These are phyloP conservation scores for Aricia artaxerxes DNA, from an alignment of 2,888 invertebrate genomes.

Conservation along the genomic window DNA sequence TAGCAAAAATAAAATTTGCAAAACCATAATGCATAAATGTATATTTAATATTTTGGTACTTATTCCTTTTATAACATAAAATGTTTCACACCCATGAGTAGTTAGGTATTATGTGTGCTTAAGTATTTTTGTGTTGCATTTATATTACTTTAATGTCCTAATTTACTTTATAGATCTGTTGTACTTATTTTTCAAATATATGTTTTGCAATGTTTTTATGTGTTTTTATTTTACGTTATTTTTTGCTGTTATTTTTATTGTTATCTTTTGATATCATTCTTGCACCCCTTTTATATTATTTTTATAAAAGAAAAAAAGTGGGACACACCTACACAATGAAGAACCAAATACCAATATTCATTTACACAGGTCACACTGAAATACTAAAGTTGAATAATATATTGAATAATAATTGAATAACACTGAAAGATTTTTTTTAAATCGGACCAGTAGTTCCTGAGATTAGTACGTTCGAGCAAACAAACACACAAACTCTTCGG, in stretches of 20 bases:
- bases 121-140: not conserved
- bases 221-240: not conserved
- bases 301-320: no score
- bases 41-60: not conserved
- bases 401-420: no score
- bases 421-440: no score
- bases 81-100: not conserved
- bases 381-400: no score
- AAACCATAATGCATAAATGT: not conserved
- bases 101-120: not conserved
- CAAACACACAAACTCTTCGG: no score
- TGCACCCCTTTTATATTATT: not conserved
- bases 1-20: no score
- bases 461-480: no score
- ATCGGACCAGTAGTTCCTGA: no score
- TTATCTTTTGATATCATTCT: not conserved
- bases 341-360: no score
- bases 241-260: not conserved
- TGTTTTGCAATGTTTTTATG: not conserved
- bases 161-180: not conserved
- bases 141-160: not conserved
- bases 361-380: no score
- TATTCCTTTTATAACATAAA: not conserved
- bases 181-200: constrained; percentile 3
- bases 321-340: no score